Conservation (phyloP, 2,888 invertebrate genomes). For the Caenorhabditis japonica region DNA sequence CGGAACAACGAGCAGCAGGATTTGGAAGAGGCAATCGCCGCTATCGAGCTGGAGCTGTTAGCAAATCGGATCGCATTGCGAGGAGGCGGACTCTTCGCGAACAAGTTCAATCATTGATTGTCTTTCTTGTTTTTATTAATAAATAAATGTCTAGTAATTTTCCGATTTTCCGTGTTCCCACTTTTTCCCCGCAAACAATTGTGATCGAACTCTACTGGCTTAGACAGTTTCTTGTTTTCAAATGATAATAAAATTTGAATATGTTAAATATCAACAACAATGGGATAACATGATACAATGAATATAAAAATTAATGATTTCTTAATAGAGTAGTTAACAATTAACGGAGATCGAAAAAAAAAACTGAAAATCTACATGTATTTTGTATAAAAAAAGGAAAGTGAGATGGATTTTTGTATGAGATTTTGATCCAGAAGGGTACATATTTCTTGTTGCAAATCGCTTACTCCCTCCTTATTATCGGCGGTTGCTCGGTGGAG, state of each 20-base stretch:
- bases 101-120: constrained; percentile 22
- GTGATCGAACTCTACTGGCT: constrained; percentile 37
- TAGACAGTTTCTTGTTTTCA: constrained; percentile 24
- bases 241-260: constrained; percentile 27
- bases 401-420: too few relatives aligned
- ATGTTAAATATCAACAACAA: constrained; percentile 32
- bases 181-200: constrained; percentile 2
- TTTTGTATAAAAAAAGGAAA: too few relatives aligned
- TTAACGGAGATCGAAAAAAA: too few relatives aligned
- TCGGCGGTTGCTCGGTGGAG: background rate
- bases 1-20: constrained; percentile 5
- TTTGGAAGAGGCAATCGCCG: constrained; percentile 29
- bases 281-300: too few relatives aligned
- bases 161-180: background rate
- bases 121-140: background rate
- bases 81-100: constrained; percentile 6
- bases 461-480: background rate
- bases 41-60: constrained; percentile 27
- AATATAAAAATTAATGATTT: too few relatives aligned
- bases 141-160: constrained; percentile 12
- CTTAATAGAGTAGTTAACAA: too few relatives aligned
- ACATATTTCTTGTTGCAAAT: too few relatives aligned
- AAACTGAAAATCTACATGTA: too few relatives aligned
- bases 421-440: too few relatives aligned
- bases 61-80: constrained; percentile 8